Conservation (phyloP, 2,888 invertebrate genomes). For the Pseudolycoriella hygida region DNA sequence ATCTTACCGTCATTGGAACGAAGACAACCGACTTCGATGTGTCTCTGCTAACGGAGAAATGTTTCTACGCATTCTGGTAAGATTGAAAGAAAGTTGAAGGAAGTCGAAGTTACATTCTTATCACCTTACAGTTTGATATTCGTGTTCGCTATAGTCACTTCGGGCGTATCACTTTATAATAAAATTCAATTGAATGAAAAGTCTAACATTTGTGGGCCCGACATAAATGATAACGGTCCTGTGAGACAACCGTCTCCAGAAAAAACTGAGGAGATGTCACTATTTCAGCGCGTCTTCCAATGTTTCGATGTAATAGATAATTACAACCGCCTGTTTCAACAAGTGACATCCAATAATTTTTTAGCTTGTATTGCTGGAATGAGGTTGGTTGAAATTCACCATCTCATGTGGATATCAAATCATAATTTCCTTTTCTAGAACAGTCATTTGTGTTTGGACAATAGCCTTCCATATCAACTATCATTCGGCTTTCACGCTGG, state of each 20-base stretch:
- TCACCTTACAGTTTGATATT: not conserved
- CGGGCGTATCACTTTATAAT: not conserved
- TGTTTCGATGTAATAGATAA: slow-evolving; percentile 18
- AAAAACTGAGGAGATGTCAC: slow-evolving; percentile 3
- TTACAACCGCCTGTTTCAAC: slow-evolving; percentile 12
- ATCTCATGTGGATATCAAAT: too few relatives aligned
- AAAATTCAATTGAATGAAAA: too few relatives aligned
- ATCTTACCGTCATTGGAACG: slow-evolving; percentile 15
- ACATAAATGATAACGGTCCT: too few relatives aligned
- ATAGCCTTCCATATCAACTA: slow-evolving; percentile 20
- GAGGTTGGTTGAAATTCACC: not conserved
- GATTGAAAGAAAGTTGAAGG: too few relatives aligned
- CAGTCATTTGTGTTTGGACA: slow-evolving; percentile 20
- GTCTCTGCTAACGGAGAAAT: not conserved
- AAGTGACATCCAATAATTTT: slow-evolving; percentile 15
- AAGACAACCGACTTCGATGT: slow-evolving; percentile 16
- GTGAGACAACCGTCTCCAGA: not conserved
- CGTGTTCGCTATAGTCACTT: not conserved
- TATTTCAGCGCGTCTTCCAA: slow-evolving; percentile 15
- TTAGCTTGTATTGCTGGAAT: slow-evolving; percentile 17
- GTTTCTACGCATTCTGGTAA: not conserved
- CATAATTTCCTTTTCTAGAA: slow-evolving; percentile 10
- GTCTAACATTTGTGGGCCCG: too few relatives aligned
- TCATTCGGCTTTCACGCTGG: slow-evolving; percentile 18
- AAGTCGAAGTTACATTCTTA: too few relatives aligned